Percentiles rank a stretch among this genome's conserved stretches.
phyloP scores from a whole-genome alignment of 1,140 invertebrate species.

The Catajapyx aquilonaris region DNA sequence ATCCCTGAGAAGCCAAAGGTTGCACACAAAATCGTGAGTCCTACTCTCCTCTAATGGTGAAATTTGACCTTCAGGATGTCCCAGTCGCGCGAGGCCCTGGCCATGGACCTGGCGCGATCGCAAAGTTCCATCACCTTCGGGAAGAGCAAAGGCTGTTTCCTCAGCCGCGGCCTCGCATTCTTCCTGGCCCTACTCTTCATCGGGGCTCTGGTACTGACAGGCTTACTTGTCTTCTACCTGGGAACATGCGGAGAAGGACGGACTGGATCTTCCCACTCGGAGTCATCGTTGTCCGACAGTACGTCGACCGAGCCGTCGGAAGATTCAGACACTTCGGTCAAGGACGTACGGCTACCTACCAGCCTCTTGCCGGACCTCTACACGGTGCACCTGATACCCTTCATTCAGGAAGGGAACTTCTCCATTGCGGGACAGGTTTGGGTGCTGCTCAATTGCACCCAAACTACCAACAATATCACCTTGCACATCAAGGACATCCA shows the following conservation, averaged over 20 bases:
- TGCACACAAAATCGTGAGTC: too few relatives aligned
- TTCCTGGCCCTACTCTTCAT: constrained; percentile 26
- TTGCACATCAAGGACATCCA: constrained; percentile 48
- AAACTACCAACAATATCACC: constrained; percentile 45
- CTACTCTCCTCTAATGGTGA: too few relatives aligned
- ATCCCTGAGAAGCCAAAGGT: too few relatives aligned
- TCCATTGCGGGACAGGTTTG: constrained; percentile 49
- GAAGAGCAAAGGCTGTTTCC: constrained; percentile 22
- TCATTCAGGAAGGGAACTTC: constrained; percentile 38
- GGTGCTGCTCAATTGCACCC: constrained; percentile 38
- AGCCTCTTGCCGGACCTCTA: constrained; percentile 42
- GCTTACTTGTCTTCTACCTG: constrained; percentile 43
- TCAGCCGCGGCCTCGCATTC: constrained; percentile 21
- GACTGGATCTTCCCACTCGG: neutral
- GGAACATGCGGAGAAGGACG: constrained; percentile 25
- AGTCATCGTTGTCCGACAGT: constrained; percentile 13
- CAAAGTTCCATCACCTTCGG: constrained; percentile 19
- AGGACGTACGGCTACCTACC: constrained; percentile 40
- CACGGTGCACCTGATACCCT: constrained; percentile 41
- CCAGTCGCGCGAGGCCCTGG: constrained; percentile 20
- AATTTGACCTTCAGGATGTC: constrained; percentile 18
- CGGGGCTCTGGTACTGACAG: constrained; percentile 30
- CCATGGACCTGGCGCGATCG: constrained; percentile 17
- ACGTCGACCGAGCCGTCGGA: constrained; percentile 22
- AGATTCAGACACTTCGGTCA: constrained; percentile 16